Evolutionary conservation across 2,888 invertebrate genomes (phyloP).

Genomic region (Platerodrilus igneus): DNA sequence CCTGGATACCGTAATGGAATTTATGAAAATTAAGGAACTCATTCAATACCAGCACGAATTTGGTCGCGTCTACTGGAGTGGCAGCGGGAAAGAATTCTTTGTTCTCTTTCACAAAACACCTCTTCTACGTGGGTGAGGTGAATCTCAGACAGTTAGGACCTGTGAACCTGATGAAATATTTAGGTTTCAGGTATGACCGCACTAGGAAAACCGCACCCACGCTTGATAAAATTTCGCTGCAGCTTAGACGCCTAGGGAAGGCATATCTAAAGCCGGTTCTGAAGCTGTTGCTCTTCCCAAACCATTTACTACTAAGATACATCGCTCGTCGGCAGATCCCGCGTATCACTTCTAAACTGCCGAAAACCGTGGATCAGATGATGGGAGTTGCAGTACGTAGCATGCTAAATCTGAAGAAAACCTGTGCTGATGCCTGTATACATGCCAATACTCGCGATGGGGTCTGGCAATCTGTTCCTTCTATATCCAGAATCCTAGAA

Average conservation of each 20-base stretch:
- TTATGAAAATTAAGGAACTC: too few species aligned
- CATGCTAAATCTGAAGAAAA: slow-evolving; percentile 51
- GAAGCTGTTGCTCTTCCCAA: slow-evolving; percentile 9
- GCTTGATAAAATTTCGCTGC: not conserved
- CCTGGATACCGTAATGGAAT: too few species aligned
- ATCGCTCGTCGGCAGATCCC: slow-evolving; percentile 9
- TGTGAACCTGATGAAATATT: too few species aligned
- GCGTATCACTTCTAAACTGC: slow-evolving; percentile 8
- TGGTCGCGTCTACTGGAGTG: not conserved
- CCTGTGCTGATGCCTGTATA: slow-evolving; percentile 35
- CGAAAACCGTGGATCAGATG: slow-evolving; percentile 10
- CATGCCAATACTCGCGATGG: too few species aligned
- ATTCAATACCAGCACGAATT: not conserved
- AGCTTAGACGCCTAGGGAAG: not conserved
- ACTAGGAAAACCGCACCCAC: too few species aligned
- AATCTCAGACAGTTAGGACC: not conserved
- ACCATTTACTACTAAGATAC: slow-evolving; percentile 4
- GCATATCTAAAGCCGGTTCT: too few species aligned
- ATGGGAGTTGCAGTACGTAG: slow-evolving; percentile 18
- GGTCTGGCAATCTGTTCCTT: slow-evolving; percentile 14
- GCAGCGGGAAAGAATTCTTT: slow-evolving; percentile 2
- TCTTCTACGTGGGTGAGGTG: not conserved
- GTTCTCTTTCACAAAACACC: not conserved
- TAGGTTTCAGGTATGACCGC: slow-evolving; percentile 11
- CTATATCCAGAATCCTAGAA: slow-evolving; percentile 6